Conservation (phyloP, 2,888 invertebrate species). For the Amphipyra tragopoginis region DNA sequence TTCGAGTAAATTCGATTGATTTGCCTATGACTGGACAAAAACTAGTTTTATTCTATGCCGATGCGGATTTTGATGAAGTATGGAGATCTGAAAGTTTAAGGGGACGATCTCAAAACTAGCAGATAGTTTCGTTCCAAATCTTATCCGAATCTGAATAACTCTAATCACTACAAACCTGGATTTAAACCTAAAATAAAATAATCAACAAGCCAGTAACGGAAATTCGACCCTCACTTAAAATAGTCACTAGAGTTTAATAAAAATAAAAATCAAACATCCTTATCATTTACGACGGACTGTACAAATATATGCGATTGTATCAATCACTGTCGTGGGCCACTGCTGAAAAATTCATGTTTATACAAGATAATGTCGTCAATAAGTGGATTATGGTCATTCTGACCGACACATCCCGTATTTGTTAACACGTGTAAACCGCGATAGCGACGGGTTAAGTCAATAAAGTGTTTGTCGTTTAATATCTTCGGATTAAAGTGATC, state of each 20-base stretch:
- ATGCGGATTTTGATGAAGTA: no score
- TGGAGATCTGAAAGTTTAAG: no score
- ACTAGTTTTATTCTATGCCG: no score
- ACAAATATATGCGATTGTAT: conserved; percentile 62
- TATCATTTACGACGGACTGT: conserved; percentile 52
- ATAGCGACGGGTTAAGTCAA: conserved; percentile 58
- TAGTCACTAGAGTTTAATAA: conserved; percentile 31
- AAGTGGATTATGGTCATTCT: conserved; percentile 81
- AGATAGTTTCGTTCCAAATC: no score
- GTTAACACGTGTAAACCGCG: conserved; percentile 78
- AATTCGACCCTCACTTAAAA: conserved; percentile 39
- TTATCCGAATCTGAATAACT: no score
- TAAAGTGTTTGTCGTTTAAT: conserved; percentile 48
- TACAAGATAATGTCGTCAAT: conserved; percentile 76
- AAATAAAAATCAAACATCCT: conserved; percentile 52
- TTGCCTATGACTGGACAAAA: no score
- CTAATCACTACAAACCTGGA: neutral
- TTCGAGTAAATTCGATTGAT: no score
- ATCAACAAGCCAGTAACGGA: conserved; percentile 37
- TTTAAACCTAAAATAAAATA: conserved; percentile 16
- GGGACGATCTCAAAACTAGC: no score
- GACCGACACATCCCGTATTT: conserved; percentile 68
- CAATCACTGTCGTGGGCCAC: conserved; percentile 74
- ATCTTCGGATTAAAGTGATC: conserved; percentile 61
- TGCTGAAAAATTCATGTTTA: conserved; percentile 61